Evolutionary conservation across 2,797 vertebrate species (phyloP).

Genomic region (Valencia hispanica): DNA sequence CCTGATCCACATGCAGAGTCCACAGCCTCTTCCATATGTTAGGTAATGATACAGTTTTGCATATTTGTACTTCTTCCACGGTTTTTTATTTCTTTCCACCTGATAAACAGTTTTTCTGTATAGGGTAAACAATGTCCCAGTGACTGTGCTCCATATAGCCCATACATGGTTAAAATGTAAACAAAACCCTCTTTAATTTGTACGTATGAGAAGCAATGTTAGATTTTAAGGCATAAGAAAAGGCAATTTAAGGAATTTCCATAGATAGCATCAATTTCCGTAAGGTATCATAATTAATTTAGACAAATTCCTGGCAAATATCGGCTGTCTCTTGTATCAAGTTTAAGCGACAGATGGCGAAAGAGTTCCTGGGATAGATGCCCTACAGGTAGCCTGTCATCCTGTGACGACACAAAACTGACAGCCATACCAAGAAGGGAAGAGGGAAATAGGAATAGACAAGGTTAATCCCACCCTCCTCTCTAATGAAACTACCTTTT

Average conservation of each 20-base stretch:
- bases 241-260: background rate
- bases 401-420: conserved; percentile 18
- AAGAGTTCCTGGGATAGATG: background rate
- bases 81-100: background rate
- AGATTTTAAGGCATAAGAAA: background rate
- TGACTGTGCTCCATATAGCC: background rate
- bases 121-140: too few relatives aligned
- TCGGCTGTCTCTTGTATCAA: conserved; percentile 24
- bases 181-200: background rate
- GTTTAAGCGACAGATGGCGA: conserved; percentile 27
- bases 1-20: too few relatives aligned
- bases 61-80: too few relatives aligned
- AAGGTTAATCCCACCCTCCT: background rate
- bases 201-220: background rate
- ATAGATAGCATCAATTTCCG: background rate
- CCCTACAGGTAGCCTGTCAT: conserved; percentile 32
- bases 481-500: background rate
- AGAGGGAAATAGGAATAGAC: background rate
- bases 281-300: background rate
- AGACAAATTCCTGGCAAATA: conserved; percentile 21
- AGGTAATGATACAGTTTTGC: too few relatives aligned
- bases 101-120: background rate
- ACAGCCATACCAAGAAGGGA: conserved; percentile 39
- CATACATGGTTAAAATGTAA: background rate
- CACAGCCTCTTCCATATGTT: too few relatives aligned